Base-by-base conservation (phyloP, 2,113 vertebrate species). In the Urocolius indicus region DNA sequence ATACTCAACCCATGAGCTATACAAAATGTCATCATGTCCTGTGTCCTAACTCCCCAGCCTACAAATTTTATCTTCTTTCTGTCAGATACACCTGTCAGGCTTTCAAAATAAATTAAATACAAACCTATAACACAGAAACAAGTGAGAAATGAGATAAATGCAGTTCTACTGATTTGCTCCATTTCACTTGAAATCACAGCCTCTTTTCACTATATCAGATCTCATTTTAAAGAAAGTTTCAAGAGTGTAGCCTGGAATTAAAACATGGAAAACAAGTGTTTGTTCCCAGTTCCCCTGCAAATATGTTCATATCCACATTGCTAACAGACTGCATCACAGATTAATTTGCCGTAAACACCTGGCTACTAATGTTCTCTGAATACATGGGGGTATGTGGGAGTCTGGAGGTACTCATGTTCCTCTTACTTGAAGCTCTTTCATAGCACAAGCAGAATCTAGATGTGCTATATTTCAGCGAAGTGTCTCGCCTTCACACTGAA, bases 301-400 rank as follows among this genome's bases (percentile, higher is more conserved):
- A 54, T 5, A 2, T 29, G 3, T n/a, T 79, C 23, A 15, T 14
- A 41, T 41, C 7, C n/a, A 26, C 13, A 4, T n/a, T 3, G 1
- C 3, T 68, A 38, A 73, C 2, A 2, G 24, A 21, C 11, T 1
- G 2, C 27, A 36, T 41, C 23, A 30, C 13, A 36, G 29, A 41
- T 2, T 4, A 71, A 23, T 74, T 74, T 92, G 8, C 4, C 20
- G 18, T 63, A 36, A 23, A 2, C 9, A 26, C 18, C 9, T 19
- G 3, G 6, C 16, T 69, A 45, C 11, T 29, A 15, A 32, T 66
- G 1, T 34, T 38, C 4, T 58, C 9, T 58, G 16, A n/a, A 21
- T 22, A 69, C 9, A 16, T 55, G 49, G 13, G 16, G 14, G 46
- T 54, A 54, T 7, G 14, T 2, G 5, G 18, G 16, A 55, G 3